Base-by-base conservation (phyloP, 2,888 invertebrate genomes). In the Agrilus cyanescens region DNA sequence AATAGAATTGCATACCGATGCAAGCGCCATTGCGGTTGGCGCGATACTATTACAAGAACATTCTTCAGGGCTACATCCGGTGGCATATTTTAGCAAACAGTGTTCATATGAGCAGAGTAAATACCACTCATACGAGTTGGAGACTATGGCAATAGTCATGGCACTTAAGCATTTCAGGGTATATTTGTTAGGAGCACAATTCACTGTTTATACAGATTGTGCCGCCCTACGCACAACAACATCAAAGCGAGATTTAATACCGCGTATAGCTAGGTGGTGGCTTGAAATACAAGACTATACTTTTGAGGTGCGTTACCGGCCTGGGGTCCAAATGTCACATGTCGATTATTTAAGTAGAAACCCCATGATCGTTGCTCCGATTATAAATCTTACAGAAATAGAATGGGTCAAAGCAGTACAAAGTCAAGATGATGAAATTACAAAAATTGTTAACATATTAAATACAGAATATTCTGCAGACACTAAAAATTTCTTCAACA, bases 31-130 rank as follows among this genome's bases (percentile, higher is more conserved):
- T 7, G 43, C 12, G 7, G 30, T 43, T 1, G 38, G 34, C 4
- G 43, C 35, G 2, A 32, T 38, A 8, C 13, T 43, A n/a, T 32
- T 43, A 2, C 43, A 43, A 35, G 30, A 6, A 8, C 16, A 43
- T 4, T 4, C 13, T 8, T 14, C 25, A 12, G 35, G 41, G 7
- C n/a, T 37, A 20, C 43, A 31, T 7, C 50, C 47, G 12, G 43
- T 53, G 13, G 40, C 50, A 4, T 48, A 52, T 43, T 53, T 44
- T 18, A 50, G 52, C 32, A 45, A 43, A 32, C 47, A 49, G 41
- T 53, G 46, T 3, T 45, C 47, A 6, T 5, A 12, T 5, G 52
- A 50, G 8, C 46, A 52, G 5, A 18, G 18, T 18, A 18, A 18
- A 2, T 41, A 37, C 43, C 46, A 52, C 33, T 48, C 46, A 4